phyloP scores from a whole-genome alignment of 1,140 invertebrate genomes.

The Proales similis region DNA sequence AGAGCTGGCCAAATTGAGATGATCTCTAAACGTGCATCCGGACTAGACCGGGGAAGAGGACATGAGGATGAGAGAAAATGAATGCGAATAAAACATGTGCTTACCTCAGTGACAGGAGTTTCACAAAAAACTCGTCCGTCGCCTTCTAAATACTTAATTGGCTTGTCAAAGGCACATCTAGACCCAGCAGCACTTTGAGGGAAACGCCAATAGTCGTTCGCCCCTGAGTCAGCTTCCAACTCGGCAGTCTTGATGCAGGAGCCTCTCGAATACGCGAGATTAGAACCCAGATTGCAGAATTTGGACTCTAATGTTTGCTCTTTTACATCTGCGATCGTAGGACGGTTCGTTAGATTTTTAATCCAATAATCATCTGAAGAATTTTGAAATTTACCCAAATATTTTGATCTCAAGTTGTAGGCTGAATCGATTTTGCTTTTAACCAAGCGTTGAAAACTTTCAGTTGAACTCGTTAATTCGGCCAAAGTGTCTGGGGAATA shows the following conservation, averaged over 20 bases:
- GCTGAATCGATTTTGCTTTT: neutral
- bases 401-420: conserved; percentile 3
- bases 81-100: no score
- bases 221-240: neutral
- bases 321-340: no score
- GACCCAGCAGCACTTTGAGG: neutral
- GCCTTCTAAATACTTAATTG: neutral
- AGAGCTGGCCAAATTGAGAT: no score
- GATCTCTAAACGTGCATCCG: no score
- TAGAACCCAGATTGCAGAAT: neutral
- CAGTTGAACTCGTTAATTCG: conserved; percentile 4
- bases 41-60: no score
- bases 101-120: no score
- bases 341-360: neutral
- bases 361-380: neutral
- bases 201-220: conserved; percentile 19
- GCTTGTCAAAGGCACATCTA: conserved; percentile 1
- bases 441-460: conserved; percentile 7
- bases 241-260: conserved; percentile 2
- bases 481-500: conserved; percentile 7
- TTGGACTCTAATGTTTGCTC: neutral
- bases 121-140: conserved; percentile 12
- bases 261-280: neutral
- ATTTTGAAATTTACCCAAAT: conserved; percentile 15
- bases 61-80: no score